Conservation (phyloP, 2,797 vertebrate species). For the Sebastes kiyomatsui region DNA sequence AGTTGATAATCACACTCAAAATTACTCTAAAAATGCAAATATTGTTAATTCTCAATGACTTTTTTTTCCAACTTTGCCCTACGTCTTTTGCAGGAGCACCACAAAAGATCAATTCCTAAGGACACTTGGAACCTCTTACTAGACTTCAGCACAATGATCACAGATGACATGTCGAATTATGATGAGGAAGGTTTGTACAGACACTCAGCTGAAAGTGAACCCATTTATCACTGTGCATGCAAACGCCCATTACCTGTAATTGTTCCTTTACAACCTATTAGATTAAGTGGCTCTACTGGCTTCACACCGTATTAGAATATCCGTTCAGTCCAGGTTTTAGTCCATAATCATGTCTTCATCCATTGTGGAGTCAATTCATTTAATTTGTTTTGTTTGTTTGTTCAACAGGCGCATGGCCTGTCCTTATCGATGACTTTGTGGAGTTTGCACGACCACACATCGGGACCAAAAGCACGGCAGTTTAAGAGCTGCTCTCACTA, state of each 20-base stretch:
- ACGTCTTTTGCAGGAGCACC: conserved; percentile 88
- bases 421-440: conserved; percentile 99
- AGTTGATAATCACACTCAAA: conserved; percentile 69
- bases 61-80: neutral
- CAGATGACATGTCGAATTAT: conserved; percentile 99
- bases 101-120: conserved; percentile 98
- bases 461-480: conserved; percentile 96
- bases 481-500: conserved; percentile 85
- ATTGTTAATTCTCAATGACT: neutral
- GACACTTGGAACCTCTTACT: conserved; percentile 99
- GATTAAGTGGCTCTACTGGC: neutral
- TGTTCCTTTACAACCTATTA: neutral
- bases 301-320: neutral
- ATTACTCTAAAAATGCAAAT: neutral
- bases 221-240: neutral
- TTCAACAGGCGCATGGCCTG: conserved; percentile 93
- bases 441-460: conserved; percentile 99
- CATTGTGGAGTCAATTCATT: neutral
- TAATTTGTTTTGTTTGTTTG: neutral
- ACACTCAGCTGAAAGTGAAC: neutral
- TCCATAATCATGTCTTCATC: neutral
- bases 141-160: conserved; percentile 99
- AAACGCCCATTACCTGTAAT: neutral
- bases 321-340: neutral
- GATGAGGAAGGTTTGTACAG: conserved; percentile 93